Conservation (phyloP, 2,888 invertebrate genomes). For the Achlya flavicornis region DNA sequence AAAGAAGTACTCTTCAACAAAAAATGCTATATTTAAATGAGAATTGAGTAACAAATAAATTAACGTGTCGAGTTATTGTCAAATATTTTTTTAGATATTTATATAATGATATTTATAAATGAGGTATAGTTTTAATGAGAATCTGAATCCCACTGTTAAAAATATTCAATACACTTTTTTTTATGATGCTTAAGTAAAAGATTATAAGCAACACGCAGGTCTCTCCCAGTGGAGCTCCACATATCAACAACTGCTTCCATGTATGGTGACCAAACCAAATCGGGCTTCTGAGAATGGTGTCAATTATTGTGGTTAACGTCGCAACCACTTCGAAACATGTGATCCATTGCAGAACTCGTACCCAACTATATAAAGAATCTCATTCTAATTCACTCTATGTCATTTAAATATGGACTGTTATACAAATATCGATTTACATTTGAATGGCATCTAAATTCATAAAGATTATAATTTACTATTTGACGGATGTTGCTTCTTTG, state of each 20-base stretch:
- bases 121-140: too few species aligned
- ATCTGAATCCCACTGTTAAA: too few species aligned
- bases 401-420: not conserved
- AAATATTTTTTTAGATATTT: too few species aligned
- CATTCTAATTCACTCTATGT: not conserved
- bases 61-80: too few species aligned
- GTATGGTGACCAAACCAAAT: constrained; percentile 38
- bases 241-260: constrained; percentile 27
- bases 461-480: constrained; percentile 1
- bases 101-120: too few species aligned
- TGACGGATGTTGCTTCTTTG: not conserved
- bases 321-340: constrained; percentile 8
- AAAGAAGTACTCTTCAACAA: too few species aligned
- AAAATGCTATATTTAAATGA: too few species aligned
- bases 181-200: not conserved
- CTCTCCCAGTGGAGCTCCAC: constrained; percentile 26
- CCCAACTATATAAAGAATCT: not conserved
- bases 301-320: constrained; percentile 45
- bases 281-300: constrained; percentile 48
- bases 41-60: too few species aligned
- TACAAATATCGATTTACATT: not conserved
- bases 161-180: too few species aligned
- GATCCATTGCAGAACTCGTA: constrained; percentile 1
- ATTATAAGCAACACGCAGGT: not conserved
- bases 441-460: not conserved